A percentile compares a stretch with the other conserved stretches of the same genome.
phyloP scores from a whole-genome alignment of 2,888 invertebrate species.

The Callyntrura sp. region DNA sequence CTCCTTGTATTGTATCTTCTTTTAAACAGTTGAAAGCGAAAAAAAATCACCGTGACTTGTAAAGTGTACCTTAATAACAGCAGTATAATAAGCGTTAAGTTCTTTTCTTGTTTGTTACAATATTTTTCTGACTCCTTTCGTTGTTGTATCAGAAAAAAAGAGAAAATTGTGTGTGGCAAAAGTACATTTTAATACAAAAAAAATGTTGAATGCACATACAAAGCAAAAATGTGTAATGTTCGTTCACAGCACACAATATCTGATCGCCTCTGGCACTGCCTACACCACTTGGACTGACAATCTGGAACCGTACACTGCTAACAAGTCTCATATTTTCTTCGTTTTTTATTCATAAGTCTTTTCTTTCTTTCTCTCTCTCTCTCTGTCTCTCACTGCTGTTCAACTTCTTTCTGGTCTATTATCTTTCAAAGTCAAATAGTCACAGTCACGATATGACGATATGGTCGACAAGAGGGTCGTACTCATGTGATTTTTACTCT shows the following conservation, averaged over 20 bases:
- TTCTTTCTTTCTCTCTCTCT: not conserved
- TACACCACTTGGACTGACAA: slow-evolving; percentile 29
- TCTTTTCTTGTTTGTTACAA: slow-evolving; percentile 23
- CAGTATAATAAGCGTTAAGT: not conserved
- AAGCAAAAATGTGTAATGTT: not conserved
- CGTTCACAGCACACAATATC: slow-evolving; percentile 48
- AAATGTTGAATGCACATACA: not conserved
- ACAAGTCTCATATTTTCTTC: slow-evolving; percentile 20
- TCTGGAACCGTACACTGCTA: slow-evolving; percentile 18
- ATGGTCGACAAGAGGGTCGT: not conserved
- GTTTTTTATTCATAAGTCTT: not conserved
- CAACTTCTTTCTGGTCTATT: slow-evolving; percentile 14
- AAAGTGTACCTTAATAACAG: slow-evolving; percentile 1
- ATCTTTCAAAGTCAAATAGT: slow-evolving; percentile 36
- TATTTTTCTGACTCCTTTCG: not conserved
- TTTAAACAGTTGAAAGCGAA: not conserved
- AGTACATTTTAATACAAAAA: not conserved
- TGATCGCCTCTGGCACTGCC: slow-evolving; percentile 41
- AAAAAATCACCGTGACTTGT: slow-evolving; percentile 1
- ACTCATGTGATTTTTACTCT: slow-evolving; percentile 21
- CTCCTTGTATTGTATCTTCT: not conserved
- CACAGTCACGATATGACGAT: slow-evolving; percentile 39
- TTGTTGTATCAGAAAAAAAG: slow-evolving; percentile 23
- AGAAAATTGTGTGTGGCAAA: slow-evolving; percentile 4
- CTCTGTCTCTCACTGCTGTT: slow-evolving; percentile 29